phyloP scores from a whole-genome alignment of 2,888 invertebrate species.

The Caenorhabditis sp. region DNA sequence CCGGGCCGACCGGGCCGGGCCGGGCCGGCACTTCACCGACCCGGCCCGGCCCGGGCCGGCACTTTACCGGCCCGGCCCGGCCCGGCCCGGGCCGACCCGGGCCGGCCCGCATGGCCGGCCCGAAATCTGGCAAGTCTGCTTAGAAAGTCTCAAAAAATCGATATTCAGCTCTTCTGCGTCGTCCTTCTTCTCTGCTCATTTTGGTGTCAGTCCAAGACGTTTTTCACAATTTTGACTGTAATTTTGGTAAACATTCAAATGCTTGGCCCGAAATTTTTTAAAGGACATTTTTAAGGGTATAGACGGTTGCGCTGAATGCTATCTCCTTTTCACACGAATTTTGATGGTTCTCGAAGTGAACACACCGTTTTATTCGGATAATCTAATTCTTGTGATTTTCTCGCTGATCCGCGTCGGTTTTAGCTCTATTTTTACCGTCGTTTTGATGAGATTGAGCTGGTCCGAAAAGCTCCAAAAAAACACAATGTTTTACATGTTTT shows the following conservation, averaged over 20 bases:
- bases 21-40: too few species aligned
- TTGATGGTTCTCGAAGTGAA: constrained; percentile 15
- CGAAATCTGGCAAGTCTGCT: too few species aligned
- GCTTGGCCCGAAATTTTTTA: background rate
- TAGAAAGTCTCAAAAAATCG: too few species aligned
- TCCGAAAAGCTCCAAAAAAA: too few species aligned
- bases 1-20: too few species aligned
- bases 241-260: constrained; percentile 4
- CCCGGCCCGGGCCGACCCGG: too few species aligned
- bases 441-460: constrained; percentile 41
- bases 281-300: constrained; percentile 10
- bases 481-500: too few species aligned
- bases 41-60: too few species aligned
- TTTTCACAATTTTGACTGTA: constrained; percentile 23
- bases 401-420: constrained; percentile 19
- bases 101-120: too few species aligned
- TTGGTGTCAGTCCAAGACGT: constrained; percentile 35
- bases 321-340: constrained; percentile 23
- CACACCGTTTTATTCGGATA: constrained; percentile 17
- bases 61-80: too few species aligned
- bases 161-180: constrained; percentile 28
- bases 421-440: constrained; percentile 20
- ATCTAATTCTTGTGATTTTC: constrained; percentile 17
- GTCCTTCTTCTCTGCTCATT: constrained; percentile 12
- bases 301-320: constrained; percentile 25